Base-by-base conservation (phyloP, 2,113 vertebrate species). In the Variabilichromis moorii region DNA sequence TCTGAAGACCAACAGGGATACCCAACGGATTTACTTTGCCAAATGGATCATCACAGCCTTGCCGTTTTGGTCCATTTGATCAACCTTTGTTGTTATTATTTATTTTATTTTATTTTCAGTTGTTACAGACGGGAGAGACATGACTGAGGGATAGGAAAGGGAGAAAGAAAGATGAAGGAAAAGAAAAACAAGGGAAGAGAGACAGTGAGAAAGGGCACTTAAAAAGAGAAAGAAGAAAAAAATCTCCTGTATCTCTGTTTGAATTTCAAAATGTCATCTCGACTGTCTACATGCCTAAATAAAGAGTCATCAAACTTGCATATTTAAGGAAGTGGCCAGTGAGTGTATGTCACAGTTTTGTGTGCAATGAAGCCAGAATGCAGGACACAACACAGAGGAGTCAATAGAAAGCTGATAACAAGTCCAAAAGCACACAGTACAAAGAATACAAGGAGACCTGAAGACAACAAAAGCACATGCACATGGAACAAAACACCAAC, bases 191-290 rank as follows among this genome's bases (percentile, higher is more conserved):
- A 2, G 50, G 50, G 50, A 19, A 19, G 50, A 19, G 50, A 17
- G 0, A 51, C 17, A 19, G 47, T 51, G 17, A 51, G 17, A 51
- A 1, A 51, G 47, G 3, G 7, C 47, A 51, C 47, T 51, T 50
- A 17, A 50, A 50, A 50, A 50, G 16, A 47, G 14, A 47, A 47
- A 47, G 45, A 47, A 47, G 45, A 4, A 16, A 50, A 50, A 50
- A 19, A 9, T 50, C 16, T 50, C 7, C 2, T 50, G 47, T 4
- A 50, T 50, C 2, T 8, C 47, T 51, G 47, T 51, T 51, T 19
- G 19, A 37, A 68, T 37, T 68, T 13, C 33, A 21, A 13, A n/a
- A 37, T 37, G 35, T 14, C 2, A 35, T 40, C 63, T 24, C 8
- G 7, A 71, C 35, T 40, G 1, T 71, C 35, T 71, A 8, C 12